Conservation (phyloP, 2,113 vertebrate species). For the Sakesphorus luctuosus region DNA sequence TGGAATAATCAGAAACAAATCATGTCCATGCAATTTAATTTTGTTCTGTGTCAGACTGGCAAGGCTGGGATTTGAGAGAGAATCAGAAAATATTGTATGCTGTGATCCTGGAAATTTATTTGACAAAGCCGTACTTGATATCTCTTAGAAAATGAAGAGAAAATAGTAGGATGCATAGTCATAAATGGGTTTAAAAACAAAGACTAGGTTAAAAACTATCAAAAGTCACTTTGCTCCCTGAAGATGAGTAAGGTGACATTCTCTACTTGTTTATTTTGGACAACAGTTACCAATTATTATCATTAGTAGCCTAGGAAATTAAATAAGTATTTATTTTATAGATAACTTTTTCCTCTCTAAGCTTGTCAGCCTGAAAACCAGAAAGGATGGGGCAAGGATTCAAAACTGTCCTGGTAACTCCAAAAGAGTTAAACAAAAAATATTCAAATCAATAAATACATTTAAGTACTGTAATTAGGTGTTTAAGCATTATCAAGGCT, state of each 20-base stretch:
- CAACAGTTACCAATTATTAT: background rate
- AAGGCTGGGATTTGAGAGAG: background rate
- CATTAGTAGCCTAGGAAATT: background rate
- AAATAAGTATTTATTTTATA: background rate
- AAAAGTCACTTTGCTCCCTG: background rate
- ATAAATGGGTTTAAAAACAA: background rate
- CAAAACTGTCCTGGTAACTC: background rate
- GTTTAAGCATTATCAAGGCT: background rate
- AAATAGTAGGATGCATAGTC: background rate
- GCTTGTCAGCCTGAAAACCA: background rate
- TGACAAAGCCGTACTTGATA: background rate
- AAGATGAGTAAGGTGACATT: background rate
- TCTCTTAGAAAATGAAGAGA: background rate
- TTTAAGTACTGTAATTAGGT: background rate
- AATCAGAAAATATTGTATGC: background rate
- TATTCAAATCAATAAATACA: background rate
- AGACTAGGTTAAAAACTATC: background rate
- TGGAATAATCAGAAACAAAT: background rate
- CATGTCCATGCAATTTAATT: background rate
- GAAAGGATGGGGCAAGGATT: background rate
- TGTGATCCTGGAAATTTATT: background rate
- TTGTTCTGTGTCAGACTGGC: background rate
- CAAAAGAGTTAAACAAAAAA: background rate
- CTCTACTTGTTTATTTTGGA: background rate
- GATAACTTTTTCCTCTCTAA: background rate